Evolutionary conservation across 1,140 invertebrate genomes (phyloP).

Genomic region (Halictus rubicundus): DNA sequence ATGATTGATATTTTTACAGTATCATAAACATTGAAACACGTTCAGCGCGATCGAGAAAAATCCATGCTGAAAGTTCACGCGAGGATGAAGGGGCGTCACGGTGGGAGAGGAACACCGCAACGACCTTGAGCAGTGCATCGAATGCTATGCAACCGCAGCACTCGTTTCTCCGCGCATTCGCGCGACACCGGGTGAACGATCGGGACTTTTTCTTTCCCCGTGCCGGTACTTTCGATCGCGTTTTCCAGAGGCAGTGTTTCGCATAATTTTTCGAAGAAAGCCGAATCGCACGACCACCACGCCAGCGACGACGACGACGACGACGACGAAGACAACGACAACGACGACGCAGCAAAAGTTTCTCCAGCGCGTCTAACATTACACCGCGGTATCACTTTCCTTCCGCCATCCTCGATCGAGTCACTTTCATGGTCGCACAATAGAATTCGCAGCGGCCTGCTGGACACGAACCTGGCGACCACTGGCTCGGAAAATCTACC

Average conservation of each 20-base stretch:
- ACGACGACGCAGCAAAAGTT: constrained; percentile 13
- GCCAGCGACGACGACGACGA: no score
- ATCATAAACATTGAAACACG: no score
- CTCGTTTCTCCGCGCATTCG: background rate
- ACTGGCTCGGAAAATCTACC: constrained; percentile 5
- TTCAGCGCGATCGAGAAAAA: no score
- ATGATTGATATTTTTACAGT: no score
- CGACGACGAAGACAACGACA: no score
- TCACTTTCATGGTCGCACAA: constrained; percentile 35
- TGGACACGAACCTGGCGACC: background rate
- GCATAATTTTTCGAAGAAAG: constrained; percentile 51
- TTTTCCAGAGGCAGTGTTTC: background rate
- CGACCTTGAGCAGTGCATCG: background rate
- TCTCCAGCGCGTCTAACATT: constrained; percentile 37
- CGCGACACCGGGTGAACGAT: background rate
- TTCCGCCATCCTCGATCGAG: constrained; percentile 36
- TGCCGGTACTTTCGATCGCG: constrained; percentile 7
- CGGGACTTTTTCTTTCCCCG: background rate
- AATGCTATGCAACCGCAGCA: background rate
- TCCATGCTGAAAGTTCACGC: background rate
- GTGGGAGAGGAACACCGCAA: background rate
- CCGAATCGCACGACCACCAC: constrained; percentile 15
- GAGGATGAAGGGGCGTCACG: no score
- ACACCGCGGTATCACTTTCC: constrained; percentile 38
- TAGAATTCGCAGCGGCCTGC: constrained; percentile 3